Percentiles rank a stretch among this genome's conserved stretches.
Evolutionary conservation across 1,140 invertebrate genomes (phyloP).

Genomic region (Drosophila parvula): DNA sequence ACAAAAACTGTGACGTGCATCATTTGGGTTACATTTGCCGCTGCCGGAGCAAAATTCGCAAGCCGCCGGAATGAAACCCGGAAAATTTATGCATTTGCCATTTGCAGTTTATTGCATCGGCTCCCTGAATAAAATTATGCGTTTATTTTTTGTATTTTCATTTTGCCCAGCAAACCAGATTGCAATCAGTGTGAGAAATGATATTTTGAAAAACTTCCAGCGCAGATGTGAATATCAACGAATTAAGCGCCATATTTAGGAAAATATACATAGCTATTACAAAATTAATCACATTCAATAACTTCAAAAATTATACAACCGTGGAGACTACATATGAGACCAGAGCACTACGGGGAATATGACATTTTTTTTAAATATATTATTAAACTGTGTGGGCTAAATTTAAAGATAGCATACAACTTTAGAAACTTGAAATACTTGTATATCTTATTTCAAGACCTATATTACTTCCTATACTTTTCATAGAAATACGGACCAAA

Average conservation of each 20-base stretch:
- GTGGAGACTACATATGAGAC: no score
- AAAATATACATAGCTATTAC: neutral
- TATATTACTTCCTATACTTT: no score
- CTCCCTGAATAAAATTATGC: slow-evolving; percentile 50
- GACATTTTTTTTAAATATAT: no score
- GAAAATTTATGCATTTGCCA: slow-evolving; percentile 66
- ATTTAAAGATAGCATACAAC: no score
- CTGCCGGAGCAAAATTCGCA: slow-evolving; percentile 43
- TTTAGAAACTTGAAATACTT: no score
- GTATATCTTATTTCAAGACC: no score
- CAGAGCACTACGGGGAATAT: no score
- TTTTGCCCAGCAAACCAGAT: slow-evolving; percentile 36
- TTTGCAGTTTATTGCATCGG: slow-evolving; percentile 52
- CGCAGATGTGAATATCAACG: neutral
- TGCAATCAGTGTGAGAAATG: slow-evolving; percentile 72
- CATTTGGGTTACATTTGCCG: slow-evolving; percentile 60
- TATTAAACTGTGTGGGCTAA: no score
- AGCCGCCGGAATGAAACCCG: slow-evolving; percentile 29
- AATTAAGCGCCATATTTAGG: neutral
- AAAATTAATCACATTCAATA: no score
- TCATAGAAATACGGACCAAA: no score
- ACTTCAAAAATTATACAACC: no score
- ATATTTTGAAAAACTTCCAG: slow-evolving; percentile 3
- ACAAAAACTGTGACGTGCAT: slow-evolving; percentile 49
- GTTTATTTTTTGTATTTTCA: slow-evolving; percentile 18